A percentile compares a stretch with the other conserved stretches of the same genome.
These are phyloP conservation scores for Raja brachyura DNA, from an alignment of 2,113 vertebrate genomes.

Conservation along the genomic window DNA sequence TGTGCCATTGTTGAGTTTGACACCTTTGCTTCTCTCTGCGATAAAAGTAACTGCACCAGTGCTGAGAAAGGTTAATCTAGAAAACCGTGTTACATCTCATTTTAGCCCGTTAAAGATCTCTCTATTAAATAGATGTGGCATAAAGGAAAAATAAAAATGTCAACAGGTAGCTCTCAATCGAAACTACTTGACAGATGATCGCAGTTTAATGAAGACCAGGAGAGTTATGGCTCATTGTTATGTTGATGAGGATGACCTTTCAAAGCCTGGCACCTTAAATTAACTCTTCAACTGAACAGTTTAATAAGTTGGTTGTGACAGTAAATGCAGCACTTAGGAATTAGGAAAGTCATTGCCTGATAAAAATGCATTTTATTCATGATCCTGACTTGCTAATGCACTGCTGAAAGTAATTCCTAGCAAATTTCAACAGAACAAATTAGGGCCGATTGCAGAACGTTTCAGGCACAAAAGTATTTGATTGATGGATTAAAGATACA, in stretches of 20 bases:
- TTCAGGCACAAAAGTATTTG: neutral
- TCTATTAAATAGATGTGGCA: slow-evolving; percentile 31
- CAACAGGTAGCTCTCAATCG: slow-evolving; percentile 25
- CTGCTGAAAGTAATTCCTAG: neutral
- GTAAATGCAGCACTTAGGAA: slow-evolving; percentile 33
- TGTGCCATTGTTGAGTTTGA: neutral
- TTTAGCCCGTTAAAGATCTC: slow-evolving; percentile 20
- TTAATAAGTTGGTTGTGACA: slow-evolving; percentile 35
- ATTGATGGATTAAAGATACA: too few species aligned
- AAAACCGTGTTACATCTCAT: slow-evolving; percentile 3
- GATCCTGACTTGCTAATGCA: slow-evolving; percentile 23
- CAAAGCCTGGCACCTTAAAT: neutral
- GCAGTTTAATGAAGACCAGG: slow-evolving; percentile 29
- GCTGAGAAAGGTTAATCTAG: slow-evolving; percentile 27
- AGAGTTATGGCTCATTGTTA: slow-evolving; percentile 32
- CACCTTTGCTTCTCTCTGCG: neutral
- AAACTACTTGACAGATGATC: slow-evolving; percentile 32
- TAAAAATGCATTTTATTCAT: slow-evolving; percentile 35
- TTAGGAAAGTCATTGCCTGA: neutral
- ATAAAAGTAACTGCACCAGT: slow-evolving; percentile 3
- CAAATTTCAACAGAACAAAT: neutral
- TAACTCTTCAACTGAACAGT: slow-evolving; percentile 30
- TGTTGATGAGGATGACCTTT: slow-evolving; percentile 37
- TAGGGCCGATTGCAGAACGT: neutral
- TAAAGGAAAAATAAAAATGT: slow-evolving; percentile 32